These are phyloP conservation scores for Cheilosia impressa DNA, from an alignment of 2,888 invertebrate species.

Conservation along the genomic window DNA sequence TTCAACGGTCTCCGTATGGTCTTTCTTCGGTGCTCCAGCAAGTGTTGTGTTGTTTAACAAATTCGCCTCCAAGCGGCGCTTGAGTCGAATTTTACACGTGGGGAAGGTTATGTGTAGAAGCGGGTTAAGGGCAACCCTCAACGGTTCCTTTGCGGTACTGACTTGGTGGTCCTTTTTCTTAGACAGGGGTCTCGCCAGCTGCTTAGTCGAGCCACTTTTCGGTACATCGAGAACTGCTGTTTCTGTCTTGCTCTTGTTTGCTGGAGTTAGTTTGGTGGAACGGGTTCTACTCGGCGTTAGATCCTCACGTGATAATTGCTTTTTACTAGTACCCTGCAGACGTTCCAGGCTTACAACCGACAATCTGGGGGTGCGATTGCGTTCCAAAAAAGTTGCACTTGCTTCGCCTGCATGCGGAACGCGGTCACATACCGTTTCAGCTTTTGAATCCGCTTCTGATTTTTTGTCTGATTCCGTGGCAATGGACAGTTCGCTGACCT, in stretches of 20 bases:
- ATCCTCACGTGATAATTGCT: slow-evolving; percentile 30
- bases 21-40: neutral
- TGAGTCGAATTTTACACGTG: slow-evolving; percentile 63
- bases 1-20: neutral
- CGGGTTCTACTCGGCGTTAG: slow-evolving; percentile 39
- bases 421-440: slow-evolving; percentile 85
- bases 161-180: slow-evolving; percentile 33
- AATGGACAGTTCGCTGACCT: slow-evolving; percentile 76
- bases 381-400: slow-evolving; percentile 87
- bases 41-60: neutral
- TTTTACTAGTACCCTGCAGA: slow-evolving; percentile 83
- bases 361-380: slow-evolving; percentile 85
- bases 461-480: slow-evolving; percentile 26
- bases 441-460: slow-evolving; percentile 41
- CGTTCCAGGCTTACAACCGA: slow-evolving; percentile 87
- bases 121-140: slow-evolving; percentile 33
- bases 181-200: slow-evolving; percentile 46
- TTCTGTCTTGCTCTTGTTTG: slow-evolving; percentile 25
- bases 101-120: slow-evolving; percentile 58
- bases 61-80: slow-evolving; percentile 35
- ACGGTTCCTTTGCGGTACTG: slow-evolving; percentile 9
- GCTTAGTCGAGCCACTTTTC: slow-evolving; percentile 9
- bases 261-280: slow-evolving; percentile 5
- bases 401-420: slow-evolving; percentile 89
- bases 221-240: neutral